Evolutionary conservation across 2,888 invertebrate genomes (phyloP).

Genomic region (Ichneumon xanthorius): DNA sequence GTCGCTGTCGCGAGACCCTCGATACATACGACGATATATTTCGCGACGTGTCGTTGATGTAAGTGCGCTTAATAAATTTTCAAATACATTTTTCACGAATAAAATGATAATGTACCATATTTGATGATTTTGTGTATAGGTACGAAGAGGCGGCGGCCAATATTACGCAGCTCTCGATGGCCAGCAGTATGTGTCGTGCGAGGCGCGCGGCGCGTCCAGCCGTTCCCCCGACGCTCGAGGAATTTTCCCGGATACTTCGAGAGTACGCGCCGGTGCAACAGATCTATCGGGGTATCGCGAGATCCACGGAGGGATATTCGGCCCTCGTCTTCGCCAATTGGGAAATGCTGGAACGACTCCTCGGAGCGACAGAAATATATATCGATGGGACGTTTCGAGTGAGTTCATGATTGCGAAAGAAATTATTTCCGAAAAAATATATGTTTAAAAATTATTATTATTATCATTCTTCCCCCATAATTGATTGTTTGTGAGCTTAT

Average conservation of each 20-base stretch:
- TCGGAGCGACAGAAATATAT: background rate
- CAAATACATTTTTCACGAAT: background rate
- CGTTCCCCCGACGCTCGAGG: background rate
- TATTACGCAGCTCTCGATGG: background rate
- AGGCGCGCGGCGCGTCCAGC: background rate
- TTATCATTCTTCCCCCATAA: background rate
- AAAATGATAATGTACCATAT: background rate
- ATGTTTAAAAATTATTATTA: background rate
- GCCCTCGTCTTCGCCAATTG: background rate
- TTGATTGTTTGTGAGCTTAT: too few relatives aligned
- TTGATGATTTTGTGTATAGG: background rate
- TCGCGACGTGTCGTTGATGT: too few relatives aligned
- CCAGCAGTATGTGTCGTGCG: background rate
- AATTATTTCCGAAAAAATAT: background rate
- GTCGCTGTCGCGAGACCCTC: background rate
- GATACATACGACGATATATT: background rate
- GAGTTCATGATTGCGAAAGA: background rate
- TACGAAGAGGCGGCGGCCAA: background rate
- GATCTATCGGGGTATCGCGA: background rate
- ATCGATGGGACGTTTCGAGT: constrained; percentile 1
- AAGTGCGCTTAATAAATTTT: background rate
- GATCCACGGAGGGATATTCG: background rate
- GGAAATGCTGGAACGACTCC: background rate
- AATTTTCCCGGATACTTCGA: background rate
- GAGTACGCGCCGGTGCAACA: background rate